Evolutionary conservation across 2,888 invertebrate genomes (phyloP), one percentile per base, ranked within the genome.

Genomic region (Flexamia atlantica): DNA sequence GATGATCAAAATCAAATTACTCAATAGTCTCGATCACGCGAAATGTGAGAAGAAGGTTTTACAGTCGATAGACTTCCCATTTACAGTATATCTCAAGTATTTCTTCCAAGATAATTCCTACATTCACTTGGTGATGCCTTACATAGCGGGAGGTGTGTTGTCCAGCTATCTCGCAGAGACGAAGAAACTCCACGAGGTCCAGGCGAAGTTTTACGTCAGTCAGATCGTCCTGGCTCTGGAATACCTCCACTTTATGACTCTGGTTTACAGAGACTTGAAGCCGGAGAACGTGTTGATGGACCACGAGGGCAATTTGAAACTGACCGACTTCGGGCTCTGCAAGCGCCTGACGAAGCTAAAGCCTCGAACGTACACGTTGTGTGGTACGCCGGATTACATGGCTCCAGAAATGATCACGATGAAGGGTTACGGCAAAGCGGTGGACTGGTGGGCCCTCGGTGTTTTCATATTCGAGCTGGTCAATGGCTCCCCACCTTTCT

Each of bases 371-470:
- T 93, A 92, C 91, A 92, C 91, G 0, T 86, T 93, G 80, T 93
- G 92, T 88, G 93, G 93, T 0, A 93, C 93, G 0, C 93, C 93
- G 0, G 93, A 93, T 88, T 93, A 93, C 87, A 89, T 94, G 70
- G 93, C 93, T 0, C 90, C 91, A 30, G 93, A 93, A 87, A 53
- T 96, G 25, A 97, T 98, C 87, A 92, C 97, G 87, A 96, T 95
- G 85, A 97, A 96, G 90, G 98, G 98, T 0, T 98, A 99, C 90
- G 97, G 97, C 76, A 95, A 94, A 88, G 96, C 97, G 0, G 98
- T 98, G 0, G 99, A 99, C 89, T 99, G 98, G 97, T 99, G 99
- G 99, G 95, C 98, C 0, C 94, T 97, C 86, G 99, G 97, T 0
- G 94, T 98, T 0, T 91, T 98, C 4, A 91, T 98, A 57, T 98